These are phyloP conservation scores for Rhagonycha fulva DNA, from an alignment of 2,888 invertebrate genomes.

Conservation along the genomic window DNA sequence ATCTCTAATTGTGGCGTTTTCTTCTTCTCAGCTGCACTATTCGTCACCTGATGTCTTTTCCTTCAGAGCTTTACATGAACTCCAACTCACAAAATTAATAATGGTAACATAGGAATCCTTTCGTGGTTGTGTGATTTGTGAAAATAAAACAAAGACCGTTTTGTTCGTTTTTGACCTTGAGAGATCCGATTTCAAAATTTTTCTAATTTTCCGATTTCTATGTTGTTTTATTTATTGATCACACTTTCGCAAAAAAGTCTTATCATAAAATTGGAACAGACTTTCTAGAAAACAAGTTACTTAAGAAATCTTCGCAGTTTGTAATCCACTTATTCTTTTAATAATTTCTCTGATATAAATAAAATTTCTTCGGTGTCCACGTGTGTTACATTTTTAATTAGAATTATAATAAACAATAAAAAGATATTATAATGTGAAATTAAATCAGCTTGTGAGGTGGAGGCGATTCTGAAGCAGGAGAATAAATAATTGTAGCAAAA, in stretches of 20 bases:
- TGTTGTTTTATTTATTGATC: neutral
- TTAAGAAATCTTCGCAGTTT: neutral
- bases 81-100: too few species aligned
- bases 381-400: neutral
- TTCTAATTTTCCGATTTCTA: neutral
- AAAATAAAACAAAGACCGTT: too few species aligned
- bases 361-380: neutral
- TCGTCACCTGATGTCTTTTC: too few species aligned
- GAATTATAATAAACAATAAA: too few species aligned
- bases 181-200: neutral
- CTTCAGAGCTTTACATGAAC: too few species aligned
- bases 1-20: neutral
- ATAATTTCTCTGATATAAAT: neutral
- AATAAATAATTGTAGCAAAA: too few species aligned
- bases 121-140: too few species aligned
- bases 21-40: too few species aligned
- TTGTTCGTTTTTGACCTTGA: neutral
- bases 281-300: neutral
- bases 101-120: too few species aligned
- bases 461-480: too few species aligned
- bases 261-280: neutral
- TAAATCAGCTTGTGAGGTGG: too few species aligned
- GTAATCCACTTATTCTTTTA: neutral
- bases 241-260: neutral
- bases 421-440: too few species aligned